Evolutionary conservation across 2,888 invertebrate species (phyloP), one percentile per base, ranked within the genome.

Genomic region (Troides oblongomaculatus): DNA sequence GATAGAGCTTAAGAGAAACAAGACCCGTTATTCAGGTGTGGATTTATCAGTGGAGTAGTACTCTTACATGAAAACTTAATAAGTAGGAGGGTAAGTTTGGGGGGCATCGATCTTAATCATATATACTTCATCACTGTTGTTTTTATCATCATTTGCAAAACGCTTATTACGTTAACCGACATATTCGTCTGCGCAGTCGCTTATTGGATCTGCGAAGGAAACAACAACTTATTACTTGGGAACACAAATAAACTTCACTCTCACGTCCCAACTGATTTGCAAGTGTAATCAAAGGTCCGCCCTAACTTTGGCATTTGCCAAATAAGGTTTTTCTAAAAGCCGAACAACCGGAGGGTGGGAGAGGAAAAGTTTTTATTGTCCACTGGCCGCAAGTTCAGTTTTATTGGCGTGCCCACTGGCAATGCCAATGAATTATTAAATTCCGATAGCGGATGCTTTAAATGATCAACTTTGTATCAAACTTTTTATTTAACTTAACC

Each of bases 221-320:
- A 56, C 56, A 56, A 56, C 21, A n/a, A 56, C 56, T 59, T 59
- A 57, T 57, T 21, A 25, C 7, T 17, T 59, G 23, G 30, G 25
- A 21, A 58, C 10, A 62, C 25, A 46, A 53, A 62, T 25, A 25
- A 58, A 68, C 30, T 62, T 62, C 46, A 57, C 7, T 21, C 46
- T 62, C 21, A 58, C 57, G 57, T 50, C 68, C 62, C 57, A 61
- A 67, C 46, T 58, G 58, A 68, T 68, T 68, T 68, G 68, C 62
- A 68, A 68, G 67, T 68, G 43, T 57, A 68, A 68, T 25, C 30
- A 12, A 68, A 68, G 25, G 58, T 21, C 57, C 21, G n/a, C 57
- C 43, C 10, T 67, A 68, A 59, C 63, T 63, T 68, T 50, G 50
- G 36, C 58, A 50, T 63, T 68, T 63, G 50, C 63, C 18, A 68